Base-by-base conservation (phyloP, 2,888 invertebrate species). In the Melanargia galathea region DNA sequence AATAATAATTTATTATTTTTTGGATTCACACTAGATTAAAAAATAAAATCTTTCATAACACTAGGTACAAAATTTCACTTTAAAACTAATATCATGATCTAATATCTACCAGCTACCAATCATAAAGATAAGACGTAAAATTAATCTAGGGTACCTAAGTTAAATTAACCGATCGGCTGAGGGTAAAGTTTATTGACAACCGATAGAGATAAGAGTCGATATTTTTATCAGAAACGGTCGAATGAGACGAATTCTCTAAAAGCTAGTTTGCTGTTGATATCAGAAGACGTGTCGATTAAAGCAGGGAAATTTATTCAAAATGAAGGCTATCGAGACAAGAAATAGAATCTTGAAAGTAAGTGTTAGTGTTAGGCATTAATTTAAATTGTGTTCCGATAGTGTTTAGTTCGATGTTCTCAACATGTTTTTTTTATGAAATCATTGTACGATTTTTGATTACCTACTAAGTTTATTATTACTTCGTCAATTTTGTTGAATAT, bases 121-220 rank as follows among this genome's bases (percentile, higher is more conserved):
- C 20, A 48, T 62, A 48, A 58, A 60, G 65, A 65, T 65, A 60
- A 49, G 24, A n/a, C n/a, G n/a, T 22, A 59, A 30, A 20, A 33
- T 4, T 46, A 48, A 58, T 57, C 57, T 63, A 57, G 26, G 26
- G n/a, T n/a, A 35, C 46, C 26, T 38, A 40, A 57, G 49, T 43
- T 58, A 60, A 46, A 60, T 38, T 33, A 63, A 58, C 26, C 16
- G 45, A 63, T 60, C 62, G 45, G 18, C 16, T 57, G 45, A 70
- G 71, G 74, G 68, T 73, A 67, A 71, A 70, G 73, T 73, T 73
- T 81, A 83, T 81, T 81, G 81, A 79, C 79, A 75, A 73, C 68
- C 71, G 71, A 77, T 77, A 63, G 66, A 76, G 84, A 84, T 85
- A 84, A 81, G 75, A 60, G 67, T 67, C 72, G 75, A 69, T 71